phyloP scores from a whole-genome alignment of 2,797 vertebrate species.

The Tachyglossus aculeatus region DNA sequence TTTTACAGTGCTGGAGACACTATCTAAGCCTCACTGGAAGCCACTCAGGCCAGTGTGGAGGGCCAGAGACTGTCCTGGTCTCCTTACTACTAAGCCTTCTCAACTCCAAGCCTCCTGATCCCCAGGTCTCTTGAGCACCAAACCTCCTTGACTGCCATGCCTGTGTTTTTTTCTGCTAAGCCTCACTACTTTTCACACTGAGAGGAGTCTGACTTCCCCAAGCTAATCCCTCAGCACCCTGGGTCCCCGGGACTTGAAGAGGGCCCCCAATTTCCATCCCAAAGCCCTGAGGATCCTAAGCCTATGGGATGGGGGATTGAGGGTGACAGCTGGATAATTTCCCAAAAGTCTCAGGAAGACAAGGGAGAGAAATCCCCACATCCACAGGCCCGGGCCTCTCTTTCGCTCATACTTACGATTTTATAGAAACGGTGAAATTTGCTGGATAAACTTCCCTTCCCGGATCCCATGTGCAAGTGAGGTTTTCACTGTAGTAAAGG shows the following conservation, averaged over 20 bases:
- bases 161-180: no score
- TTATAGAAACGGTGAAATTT: conserved; percentile 30
- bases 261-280: background rate
- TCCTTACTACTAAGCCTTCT: no score
- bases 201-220: no score
- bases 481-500: conserved; percentile 22
- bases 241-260: background rate
- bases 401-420: conserved; percentile 46
- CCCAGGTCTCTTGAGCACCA: no score
- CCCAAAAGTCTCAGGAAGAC: background rate
- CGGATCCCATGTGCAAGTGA: conserved; percentile 65
- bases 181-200: no score
- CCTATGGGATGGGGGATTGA: background rate
- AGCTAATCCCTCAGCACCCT: no score
- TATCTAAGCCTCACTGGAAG: no score
- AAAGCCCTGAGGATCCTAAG: background rate
- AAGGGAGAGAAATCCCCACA: background rate
- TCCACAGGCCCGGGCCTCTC: background rate
- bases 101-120: no score
- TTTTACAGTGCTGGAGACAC: no score
- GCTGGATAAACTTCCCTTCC: conserved; percentile 6
- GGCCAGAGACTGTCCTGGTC: no score
- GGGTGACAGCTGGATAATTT: background rate
- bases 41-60: no score
- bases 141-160: no score